phyloP scores from a whole-genome alignment of 2,113 vertebrate genomes.

The Tachysurus fulvidraco region DNA sequence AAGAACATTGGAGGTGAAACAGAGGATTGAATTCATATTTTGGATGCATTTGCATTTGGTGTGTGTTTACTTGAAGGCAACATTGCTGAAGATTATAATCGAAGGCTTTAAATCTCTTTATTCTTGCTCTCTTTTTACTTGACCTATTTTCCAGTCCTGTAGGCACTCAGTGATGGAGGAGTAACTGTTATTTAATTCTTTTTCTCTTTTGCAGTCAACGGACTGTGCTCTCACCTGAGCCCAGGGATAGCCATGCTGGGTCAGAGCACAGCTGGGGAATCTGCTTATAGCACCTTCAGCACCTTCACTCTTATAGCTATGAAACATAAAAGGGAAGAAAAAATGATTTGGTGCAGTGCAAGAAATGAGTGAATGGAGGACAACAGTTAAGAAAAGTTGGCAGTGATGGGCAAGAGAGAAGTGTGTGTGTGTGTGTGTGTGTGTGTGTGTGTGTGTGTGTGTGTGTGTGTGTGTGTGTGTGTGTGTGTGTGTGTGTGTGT shows the following conservation, averaged over 20 bases:
- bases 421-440: neutral
- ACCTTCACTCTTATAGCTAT: neutral
- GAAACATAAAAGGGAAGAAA: neutral
- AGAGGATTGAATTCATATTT: constrained; percentile 59
- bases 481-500: neutral
- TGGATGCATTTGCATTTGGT: constrained; percentile 28
- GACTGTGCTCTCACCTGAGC: constrained; percentile 74
- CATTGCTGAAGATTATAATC: neutral
- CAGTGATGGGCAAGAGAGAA: constrained; percentile 13
- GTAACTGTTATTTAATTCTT: constrained; percentile 49
- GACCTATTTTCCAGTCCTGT: constrained; percentile 52
- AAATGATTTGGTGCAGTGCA: neutral
- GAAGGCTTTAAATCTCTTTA: neutral
- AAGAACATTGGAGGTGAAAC: constrained; percentile 90
- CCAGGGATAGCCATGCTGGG: constrained; percentile 44
- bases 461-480: constrained; percentile 56
- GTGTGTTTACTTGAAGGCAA: neutral
- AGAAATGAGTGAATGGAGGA: neutral
- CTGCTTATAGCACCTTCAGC: constrained; percentile 40
- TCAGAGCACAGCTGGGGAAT: constrained; percentile 54
- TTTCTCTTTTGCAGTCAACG: constrained; percentile 73
- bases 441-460: constrained; percentile 55
- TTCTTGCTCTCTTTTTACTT: constrained; percentile 19
- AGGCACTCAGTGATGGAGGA: constrained; percentile 27
- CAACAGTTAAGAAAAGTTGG: constrained; percentile 24